phyloP scores from a whole-genome alignment of 2,797 vertebrate genomes.

The Peromyscus attwateri region DNA sequence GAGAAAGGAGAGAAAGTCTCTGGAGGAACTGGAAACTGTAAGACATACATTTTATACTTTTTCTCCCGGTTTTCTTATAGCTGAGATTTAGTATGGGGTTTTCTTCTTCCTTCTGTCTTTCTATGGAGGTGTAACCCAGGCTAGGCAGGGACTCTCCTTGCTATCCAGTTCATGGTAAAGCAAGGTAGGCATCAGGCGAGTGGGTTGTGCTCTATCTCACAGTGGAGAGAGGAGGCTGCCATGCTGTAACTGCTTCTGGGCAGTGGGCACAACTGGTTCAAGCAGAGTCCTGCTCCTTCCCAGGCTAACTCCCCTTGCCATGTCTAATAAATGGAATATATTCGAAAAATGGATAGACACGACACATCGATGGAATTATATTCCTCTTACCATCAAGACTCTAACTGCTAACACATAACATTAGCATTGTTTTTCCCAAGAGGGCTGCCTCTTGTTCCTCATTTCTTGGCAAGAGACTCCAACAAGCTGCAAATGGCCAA shows the following conservation, averaged over 20 bases:
- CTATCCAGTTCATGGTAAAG: neutral
- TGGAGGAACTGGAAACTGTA: neutral
- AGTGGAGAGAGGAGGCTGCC: neutral
- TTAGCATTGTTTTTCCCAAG: neutral
- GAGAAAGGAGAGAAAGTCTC: neutral
- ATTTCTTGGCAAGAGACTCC: neutral
- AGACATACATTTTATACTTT: neutral
- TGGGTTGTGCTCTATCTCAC: neutral
- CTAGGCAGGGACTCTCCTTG: neutral
- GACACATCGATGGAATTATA: neutral
- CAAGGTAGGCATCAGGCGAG: neutral
- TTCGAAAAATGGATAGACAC: neutral
- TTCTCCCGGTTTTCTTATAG: neutral
- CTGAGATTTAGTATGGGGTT: neutral
- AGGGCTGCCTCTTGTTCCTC: neutral
- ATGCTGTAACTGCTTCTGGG: neutral
- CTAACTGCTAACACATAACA: slow-evolving; percentile 23
- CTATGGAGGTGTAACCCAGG: neutral
- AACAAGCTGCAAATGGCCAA: neutral
- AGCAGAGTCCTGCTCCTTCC: neutral
- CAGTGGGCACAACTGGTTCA: neutral
- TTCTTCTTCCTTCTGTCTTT: neutral
- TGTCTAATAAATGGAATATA: neutral
- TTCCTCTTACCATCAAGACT: neutral
- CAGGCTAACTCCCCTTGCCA: neutral